Percentiles rank a stretch among this genome's conserved stretches.
phyloP scores from a whole-genome alignment of 2,888 invertebrate species.

The Catocala sponsa region DNA sequence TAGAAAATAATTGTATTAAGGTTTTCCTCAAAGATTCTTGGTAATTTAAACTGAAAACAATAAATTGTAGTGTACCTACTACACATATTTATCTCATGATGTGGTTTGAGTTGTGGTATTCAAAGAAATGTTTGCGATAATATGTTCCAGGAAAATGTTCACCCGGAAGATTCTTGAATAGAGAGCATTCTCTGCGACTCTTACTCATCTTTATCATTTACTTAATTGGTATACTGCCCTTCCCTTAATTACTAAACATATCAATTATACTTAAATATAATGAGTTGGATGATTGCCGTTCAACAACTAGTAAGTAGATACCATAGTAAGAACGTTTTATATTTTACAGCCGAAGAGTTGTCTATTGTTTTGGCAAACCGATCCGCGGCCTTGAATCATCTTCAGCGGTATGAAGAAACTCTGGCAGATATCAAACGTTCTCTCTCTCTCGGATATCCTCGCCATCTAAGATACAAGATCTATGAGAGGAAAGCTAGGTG shows the following conservation, averaged over 20 bases:
- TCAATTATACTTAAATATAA: no score
- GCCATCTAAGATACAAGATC: slow-evolving; percentile 92
- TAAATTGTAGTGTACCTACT: no score
- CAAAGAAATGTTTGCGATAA: no score
- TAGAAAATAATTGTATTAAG: not conserved
- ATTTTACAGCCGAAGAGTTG: slow-evolving; percentile 86
- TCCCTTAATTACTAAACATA: no score
- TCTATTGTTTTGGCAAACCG: slow-evolving; percentile 93
- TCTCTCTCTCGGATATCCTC: slow-evolving; percentile 90
- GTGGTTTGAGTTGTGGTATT: no score
- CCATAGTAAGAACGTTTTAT: slow-evolving; percentile 4
- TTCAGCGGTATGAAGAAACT: slow-evolving; percentile 90
- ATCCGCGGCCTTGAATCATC: slow-evolving; percentile 93
- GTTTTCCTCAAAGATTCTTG: slow-evolving; percentile 34
- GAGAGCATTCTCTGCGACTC: no score
- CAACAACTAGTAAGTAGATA: no score
- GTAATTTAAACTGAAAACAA: slow-evolving; percentile 21
- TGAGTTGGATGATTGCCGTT: no score
- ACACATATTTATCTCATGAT: no score
- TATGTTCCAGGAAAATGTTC: not conserved
- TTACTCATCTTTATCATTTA: no score
- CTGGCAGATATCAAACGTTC: slow-evolving; percentile 92
- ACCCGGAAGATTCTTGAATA: no score
- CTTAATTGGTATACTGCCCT: no score
- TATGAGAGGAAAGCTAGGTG: slow-evolving; percentile 92